Evolutionary conservation across 1,140 invertebrate genomes (phyloP), one percentile per base, ranked within the genome.

Genomic region (Parasteatoda tepidariorum): DNA sequence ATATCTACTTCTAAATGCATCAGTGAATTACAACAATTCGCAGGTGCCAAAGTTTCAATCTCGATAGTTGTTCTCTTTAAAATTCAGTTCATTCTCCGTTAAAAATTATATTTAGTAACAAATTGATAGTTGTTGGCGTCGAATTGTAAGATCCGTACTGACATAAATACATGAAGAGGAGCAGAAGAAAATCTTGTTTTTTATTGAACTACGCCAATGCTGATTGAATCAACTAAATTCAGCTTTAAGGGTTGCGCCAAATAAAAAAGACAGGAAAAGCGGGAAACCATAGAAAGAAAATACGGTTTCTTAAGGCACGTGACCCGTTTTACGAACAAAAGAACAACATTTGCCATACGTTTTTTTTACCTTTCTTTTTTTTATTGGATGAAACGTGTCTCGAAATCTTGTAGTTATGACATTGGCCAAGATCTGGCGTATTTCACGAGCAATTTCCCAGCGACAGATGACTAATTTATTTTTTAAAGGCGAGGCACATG

Each of bases 141-240:
- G 38, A 41, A 41, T 41, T 6, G 5, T 41, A 13, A 41, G 38
- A 41, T 41, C 13, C 5, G 38, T 6, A 6, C 13, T 13, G 5
- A 6, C 38, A 41, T 41, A 41, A 41, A 41, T 41, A 41, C 13
- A 5, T 5, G 38, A 41, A n/a, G n/a, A n/a, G n/a, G n/a, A n/a
- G 13, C 13, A 41, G 13, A 13, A 13, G 13, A 41, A 6, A 5
- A 41, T 41, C n/a, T 24, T 59, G 5, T 59, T 59, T 59, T 59
- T n/a, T 7, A 59, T 59, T 59, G 55, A 59, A 59, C 55, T 9
- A 4, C 5, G 18, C 55, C 5, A 9, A 13, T 41, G 22, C 61
- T 64, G 61, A 64, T 64, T 64, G 61, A 64, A 64, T 64, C 61
- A 64, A 64, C 61, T 64, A 64, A 64, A 64, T 64, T 11, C 28